A percentile compares a stretch with the other conserved stretches of the same genome.
phyloP scores from a whole-genome alignment of 2,888 invertebrate genomes.

The Conchocele bisecta region DNA sequence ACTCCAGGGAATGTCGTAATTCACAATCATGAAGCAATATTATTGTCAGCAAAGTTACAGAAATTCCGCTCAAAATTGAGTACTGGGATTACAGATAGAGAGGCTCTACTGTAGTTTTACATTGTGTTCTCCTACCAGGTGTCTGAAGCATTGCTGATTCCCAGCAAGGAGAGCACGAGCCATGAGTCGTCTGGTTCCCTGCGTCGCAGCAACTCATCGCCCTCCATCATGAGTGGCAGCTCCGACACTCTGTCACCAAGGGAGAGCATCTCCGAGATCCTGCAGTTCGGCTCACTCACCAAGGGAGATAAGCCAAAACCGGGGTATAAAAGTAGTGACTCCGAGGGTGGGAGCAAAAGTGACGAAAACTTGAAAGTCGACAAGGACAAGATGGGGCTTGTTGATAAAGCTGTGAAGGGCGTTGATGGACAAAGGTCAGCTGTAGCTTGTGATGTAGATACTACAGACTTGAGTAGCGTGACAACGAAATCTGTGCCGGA shows the following conservation, averaged over 20 bases:
- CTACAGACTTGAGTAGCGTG: too few relatives aligned
- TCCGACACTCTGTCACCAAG: constrained; percentile 58
- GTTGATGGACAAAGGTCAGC: background rate
- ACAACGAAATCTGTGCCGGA: too few relatives aligned
- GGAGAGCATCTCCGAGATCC: constrained; percentile 59
- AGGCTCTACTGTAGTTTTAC: too few relatives aligned
- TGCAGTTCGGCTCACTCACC: constrained; percentile 41
- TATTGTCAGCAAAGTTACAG: too few relatives aligned
- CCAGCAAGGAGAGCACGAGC: constrained; percentile 39
- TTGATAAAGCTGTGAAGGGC: background rate
- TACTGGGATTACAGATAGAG: too few relatives aligned
- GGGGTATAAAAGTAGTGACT: constrained; percentile 1
- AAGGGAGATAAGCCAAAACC: constrained; percentile 25
- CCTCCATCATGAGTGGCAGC: constrained; percentile 67
- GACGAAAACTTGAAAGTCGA: constrained; percentile 1
- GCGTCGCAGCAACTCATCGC: constrained; percentile 68
- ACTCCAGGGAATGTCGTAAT: too few relatives aligned
- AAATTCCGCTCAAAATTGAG: too few relatives aligned
- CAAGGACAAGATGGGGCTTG: background rate
- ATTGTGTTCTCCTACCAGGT: constrained; percentile 17
- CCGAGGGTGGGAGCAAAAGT: constrained; percentile 9
- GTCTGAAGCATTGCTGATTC: constrained; percentile 44
- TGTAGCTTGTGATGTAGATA: background rate
- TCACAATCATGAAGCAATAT: too few relatives aligned
- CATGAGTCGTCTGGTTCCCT: constrained; percentile 33